A percentile compares a stretch with the other conserved stretches of the same genome.
Conservation (phyloP, 2,113 vertebrate species). For the Rattus rattus region DNA sequence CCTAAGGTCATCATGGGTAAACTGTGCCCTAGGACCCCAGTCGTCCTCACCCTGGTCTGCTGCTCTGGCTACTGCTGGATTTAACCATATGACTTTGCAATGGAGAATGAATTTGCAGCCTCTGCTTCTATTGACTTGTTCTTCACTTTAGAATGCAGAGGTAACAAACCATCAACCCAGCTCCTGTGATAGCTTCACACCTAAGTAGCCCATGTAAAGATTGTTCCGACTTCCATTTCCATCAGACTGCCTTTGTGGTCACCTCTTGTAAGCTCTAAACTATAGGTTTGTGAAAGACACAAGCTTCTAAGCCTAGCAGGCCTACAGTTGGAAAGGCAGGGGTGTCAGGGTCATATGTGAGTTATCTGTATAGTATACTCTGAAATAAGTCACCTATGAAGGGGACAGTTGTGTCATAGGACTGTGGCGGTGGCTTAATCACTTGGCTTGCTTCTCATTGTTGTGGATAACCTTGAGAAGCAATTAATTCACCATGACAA, state of each 20-base stretch:
- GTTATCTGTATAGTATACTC: background rate
- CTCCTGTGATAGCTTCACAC: background rate
- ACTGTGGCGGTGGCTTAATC: conserved; percentile 53
- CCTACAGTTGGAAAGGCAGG: background rate
- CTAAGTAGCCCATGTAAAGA: background rate
- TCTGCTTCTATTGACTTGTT: background rate
- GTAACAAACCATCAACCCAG: background rate
- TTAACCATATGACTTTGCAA: background rate
- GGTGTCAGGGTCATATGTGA: background rate
- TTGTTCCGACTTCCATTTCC: background rate
- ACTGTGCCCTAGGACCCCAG: background rate
- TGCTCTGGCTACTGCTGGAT: background rate
- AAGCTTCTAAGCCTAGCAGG: background rate
- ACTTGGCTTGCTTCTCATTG: conserved; percentile 58
- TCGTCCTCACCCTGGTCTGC: background rate
- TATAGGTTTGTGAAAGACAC: background rate
- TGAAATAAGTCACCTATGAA: background rate
- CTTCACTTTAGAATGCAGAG: background rate
- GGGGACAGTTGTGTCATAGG: conserved; percentile 30
- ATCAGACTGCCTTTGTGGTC: background rate
- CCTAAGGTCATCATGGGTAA: background rate
- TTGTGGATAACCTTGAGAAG: conserved; percentile 61
- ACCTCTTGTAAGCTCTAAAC: background rate
- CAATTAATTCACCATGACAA: conserved; percentile 58
- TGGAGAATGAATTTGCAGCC: background rate